These are phyloP conservation scores for Homarus americanus DNA, from an alignment of 1,140 invertebrate species.

Conservation along the genomic window DNA sequence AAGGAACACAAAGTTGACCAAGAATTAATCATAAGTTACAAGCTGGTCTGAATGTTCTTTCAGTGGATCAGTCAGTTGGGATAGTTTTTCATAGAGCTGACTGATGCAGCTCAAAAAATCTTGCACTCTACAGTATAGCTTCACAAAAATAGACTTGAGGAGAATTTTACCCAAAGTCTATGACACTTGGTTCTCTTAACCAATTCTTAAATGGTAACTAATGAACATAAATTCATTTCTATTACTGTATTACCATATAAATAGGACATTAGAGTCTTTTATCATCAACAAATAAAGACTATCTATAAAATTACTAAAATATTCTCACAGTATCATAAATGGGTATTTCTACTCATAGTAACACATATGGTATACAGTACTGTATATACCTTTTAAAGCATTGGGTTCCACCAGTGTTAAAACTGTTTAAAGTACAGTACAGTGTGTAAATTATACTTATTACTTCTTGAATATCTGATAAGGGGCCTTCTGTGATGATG, in stretches of 20 bases:
- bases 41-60: no score
- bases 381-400: background rate
- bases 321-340: background rate
- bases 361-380: background rate
- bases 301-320: conserved; percentile 13
- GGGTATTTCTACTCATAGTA: background rate
- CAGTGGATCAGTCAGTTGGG: no score
- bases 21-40: no score
- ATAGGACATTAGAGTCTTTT: background rate
- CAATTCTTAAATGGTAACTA: conserved; percentile 8
- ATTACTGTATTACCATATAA: background rate
- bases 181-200: background rate
- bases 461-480: no score
- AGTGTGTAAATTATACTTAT: no score
- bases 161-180: background rate
- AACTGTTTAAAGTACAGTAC: no score
- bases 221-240: background rate
- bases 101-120: no score
- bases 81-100: no score
- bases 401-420: background rate
- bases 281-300: background rate
- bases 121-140: no score
- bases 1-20: no score
- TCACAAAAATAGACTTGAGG: no score
- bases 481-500: no score